A percentile compares a stretch with the other conserved stretches of the same genome.
These are phyloP conservation scores for Glyptemys insculpta DNA, from an alignment of 2,797 vertebrate species.

Conservation along the genomic window DNA sequence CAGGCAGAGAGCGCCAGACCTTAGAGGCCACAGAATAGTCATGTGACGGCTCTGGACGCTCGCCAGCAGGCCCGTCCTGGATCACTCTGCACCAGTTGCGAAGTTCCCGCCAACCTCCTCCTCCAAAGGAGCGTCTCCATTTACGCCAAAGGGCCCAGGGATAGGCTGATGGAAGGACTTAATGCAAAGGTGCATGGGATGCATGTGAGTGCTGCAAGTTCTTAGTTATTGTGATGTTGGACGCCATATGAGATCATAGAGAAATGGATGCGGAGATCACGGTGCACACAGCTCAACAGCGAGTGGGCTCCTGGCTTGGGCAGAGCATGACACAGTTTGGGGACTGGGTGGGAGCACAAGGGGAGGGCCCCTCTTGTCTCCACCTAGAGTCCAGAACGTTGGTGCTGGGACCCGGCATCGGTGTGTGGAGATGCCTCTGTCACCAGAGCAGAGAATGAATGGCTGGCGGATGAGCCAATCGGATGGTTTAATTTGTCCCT, in stretches of 20 bases:
- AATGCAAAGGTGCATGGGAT: not conserved
- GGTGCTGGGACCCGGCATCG: not conserved
- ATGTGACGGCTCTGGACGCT: not conserved
- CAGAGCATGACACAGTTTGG: not conserved
- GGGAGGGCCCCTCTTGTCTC: not conserved
- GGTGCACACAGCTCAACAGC: not conserved
- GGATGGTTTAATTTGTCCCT: not conserved
- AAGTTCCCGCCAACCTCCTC: not conserved
- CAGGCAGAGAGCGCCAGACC: not conserved
- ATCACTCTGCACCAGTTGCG: not conserved
- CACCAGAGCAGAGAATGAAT: not conserved
- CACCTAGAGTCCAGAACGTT: not conserved
- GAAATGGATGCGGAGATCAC: not conserved
- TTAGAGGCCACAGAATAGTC: not conserved
- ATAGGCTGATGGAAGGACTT: not conserved
- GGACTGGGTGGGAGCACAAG: not conserved
- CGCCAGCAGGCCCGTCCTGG: not conserved
- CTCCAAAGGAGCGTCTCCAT: not conserved
- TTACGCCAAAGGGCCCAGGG: not conserved
- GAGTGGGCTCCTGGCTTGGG: not conserved
- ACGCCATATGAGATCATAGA: not conserved
- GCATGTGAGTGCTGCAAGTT: not conserved
- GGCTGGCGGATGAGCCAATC: not conserved
- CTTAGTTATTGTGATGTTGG: not conserved
- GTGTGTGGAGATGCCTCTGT: not conserved